A percentile compares a stretch with the other conserved stretches of the same genome.
Evolutionary conservation across 2,797 vertebrate species (phyloP).

Genomic region (Tinamus major): DNA sequence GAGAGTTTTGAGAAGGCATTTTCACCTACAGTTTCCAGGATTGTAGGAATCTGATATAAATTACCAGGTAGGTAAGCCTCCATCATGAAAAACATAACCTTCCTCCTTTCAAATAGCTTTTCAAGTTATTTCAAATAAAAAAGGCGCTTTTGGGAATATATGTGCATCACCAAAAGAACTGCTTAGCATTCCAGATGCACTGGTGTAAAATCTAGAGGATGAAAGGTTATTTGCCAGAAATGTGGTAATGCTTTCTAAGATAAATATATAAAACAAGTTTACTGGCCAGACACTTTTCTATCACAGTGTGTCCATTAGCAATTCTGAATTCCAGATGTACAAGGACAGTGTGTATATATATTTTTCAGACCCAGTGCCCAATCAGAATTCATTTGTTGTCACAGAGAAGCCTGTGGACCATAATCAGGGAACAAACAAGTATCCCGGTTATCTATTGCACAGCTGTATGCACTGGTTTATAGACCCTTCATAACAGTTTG

Average conservation of each 20-base stretch:
- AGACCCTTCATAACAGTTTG: not conserved
- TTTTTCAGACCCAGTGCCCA: constrained; percentile 59
- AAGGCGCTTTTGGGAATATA: not conserved
- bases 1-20: not conserved
- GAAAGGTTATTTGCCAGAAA: constrained; percentile 69
- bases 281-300: constrained; percentile 77
- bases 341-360: constrained; percentile 40
- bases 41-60: not conserved
- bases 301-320: constrained; percentile 72
- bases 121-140: constrained; percentile 26
- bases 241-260: constrained; percentile 74
- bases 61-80: not conserved
- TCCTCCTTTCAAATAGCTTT: constrained; percentile 38
- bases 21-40: not conserved
- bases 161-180: constrained; percentile 48
- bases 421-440: constrained; percentile 40
- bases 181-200: constrained; percentile 68
- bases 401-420: constrained; percentile 48
- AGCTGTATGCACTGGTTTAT: constrained; percentile 30
- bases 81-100: not conserved
- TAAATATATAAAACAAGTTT: constrained; percentile 71
- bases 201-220: constrained; percentile 69
- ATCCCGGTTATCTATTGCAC: constrained; percentile 29
- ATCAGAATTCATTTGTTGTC: constrained; percentile 49
- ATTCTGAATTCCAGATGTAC: constrained; percentile 75